phyloP scores from a whole-genome alignment of 2,888 invertebrate genomes.

The Lasioglossum calceatum region DNA sequence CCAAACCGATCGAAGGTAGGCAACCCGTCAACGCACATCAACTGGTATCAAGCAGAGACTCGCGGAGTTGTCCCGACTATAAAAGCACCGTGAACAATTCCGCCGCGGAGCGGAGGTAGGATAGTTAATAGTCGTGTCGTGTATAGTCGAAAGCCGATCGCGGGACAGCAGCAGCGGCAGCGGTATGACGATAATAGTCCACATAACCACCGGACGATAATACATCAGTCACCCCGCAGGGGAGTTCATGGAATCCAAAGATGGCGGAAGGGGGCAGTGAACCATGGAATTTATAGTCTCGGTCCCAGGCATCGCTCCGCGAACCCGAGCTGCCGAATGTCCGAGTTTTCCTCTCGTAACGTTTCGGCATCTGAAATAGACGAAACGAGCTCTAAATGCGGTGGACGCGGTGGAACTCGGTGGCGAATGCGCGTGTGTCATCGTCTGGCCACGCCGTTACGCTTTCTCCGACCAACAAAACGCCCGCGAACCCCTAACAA shows the following conservation, averaged over 20 bases:
- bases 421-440: slow-evolving; percentile 69
- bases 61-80: background rate
- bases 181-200: slow-evolving; percentile 28
- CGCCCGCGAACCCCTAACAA: slow-evolving; percentile 17
- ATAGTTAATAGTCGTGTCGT: background rate
- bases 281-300: slow-evolving; percentile 54
- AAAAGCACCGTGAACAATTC: background rate
- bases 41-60: too few species aligned
- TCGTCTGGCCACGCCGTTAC: slow-evolving; percentile 75
- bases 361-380: slow-evolving; percentile 71
- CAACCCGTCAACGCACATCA: too few species aligned
- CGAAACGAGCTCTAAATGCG: slow-evolving; percentile 75
- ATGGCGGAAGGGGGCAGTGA: slow-evolving; percentile 50
- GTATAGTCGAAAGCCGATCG: background rate
- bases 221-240: slow-evolving; percentile 8
- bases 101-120: background rate
- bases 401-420: slow-evolving; percentile 37
- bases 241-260: slow-evolving; percentile 33
- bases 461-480: slow-evolving; percentile 50
- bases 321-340: slow-evolving; percentile 18
- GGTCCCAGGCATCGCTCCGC: background rate
- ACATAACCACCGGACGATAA: slow-evolving; percentile 19
- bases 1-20: background rate
- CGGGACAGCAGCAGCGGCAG: background rate
- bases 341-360: slow-evolving; percentile 43